Percentiles rank a stretch among this genome's conserved stretches.
These are phyloP conservation scores for Heloderma charlesbogerti DNA, from an alignment of 2,113 vertebrate genomes.

Conservation along the genomic window DNA sequence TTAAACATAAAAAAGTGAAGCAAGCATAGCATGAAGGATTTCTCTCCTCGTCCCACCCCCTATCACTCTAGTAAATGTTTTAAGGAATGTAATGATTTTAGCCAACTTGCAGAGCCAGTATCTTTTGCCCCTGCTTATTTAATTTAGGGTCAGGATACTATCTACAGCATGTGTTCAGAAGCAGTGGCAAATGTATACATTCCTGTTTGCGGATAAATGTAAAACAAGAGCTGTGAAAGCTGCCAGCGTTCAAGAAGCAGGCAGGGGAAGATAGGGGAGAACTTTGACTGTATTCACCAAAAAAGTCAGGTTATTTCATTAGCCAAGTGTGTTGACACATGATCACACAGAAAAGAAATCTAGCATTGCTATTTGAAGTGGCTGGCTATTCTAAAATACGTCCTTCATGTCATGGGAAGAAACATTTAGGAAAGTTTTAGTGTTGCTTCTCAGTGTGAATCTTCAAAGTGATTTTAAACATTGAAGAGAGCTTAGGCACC, in stretches of 20 bases:
- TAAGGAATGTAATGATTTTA: background rate
- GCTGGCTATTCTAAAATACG: background rate
- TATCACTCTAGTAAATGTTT: background rate
- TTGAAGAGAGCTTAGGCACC: constrained; percentile 2
- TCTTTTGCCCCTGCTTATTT: background rate
- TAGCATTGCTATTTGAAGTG: background rate
- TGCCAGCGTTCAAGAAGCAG: background rate
- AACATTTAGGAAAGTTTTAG: background rate
- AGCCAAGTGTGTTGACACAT: background rate
- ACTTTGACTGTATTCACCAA: background rate
- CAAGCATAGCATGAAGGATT: background rate
- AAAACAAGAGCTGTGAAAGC: background rate
- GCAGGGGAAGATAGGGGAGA: background rate
- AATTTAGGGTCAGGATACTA: background rate
- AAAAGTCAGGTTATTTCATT: background rate
- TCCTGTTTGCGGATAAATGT: background rate
- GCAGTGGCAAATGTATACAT: background rate
- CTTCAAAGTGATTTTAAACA: rapidly evolving
- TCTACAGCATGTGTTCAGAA: background rate
- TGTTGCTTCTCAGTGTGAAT: background rate
- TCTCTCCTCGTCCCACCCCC: too few relatives aligned
- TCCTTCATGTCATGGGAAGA: background rate
- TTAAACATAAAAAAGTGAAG: too few relatives aligned
- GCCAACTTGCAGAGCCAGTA: background rate
- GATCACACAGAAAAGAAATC: background rate